A percentile compares a stretch with the other conserved stretches of the same genome.
These are phyloP conservation scores for Crocidura indochinensis DNA, from an alignment of 2,797 vertebrate species.

Conservation along the genomic window DNA sequence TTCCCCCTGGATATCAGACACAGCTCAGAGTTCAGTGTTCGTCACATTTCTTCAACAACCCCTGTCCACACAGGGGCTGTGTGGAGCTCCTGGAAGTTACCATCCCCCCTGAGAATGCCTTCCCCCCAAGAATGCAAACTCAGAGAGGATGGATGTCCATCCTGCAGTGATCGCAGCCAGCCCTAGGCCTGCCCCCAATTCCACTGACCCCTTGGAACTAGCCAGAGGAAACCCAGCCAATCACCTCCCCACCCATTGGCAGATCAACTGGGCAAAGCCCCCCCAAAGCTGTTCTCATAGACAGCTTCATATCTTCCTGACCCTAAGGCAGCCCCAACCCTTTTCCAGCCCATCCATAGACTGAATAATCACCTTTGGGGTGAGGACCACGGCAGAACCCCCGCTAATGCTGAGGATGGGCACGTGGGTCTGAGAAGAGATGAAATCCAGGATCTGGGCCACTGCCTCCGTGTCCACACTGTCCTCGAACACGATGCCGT, in stretches of 20 bases:
- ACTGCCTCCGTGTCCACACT: conserved; percentile 97
- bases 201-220: background rate
- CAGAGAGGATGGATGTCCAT: background rate
- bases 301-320: no score
- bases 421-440: conserved; percentile 96
- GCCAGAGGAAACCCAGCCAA: conserved; percentile 40
- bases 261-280: no score
- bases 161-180: no score
- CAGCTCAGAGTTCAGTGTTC: background rate
- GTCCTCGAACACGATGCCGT: conserved; percentile 97
- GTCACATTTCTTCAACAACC: background rate
- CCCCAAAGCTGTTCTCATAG: background rate
- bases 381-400: conserved; percentile 96
- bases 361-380: conserved; percentile 93
- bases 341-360: no score
- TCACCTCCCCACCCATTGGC: no score
- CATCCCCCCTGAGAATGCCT: background rate
- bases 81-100: accelerated
- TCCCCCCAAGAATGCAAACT: background rate
- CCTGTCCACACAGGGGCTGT: background rate
- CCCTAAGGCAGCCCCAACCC: no score
- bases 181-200: background rate
- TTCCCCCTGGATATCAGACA: background rate
- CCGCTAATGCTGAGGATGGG: conserved; percentile 98
- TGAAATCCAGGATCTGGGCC: conserved; percentile 98